Evolutionary conservation across 1,140 invertebrate species (phyloP), one percentile per base, ranked within the genome.

Genomic region (Ceratoteleas bidentatus): DNA sequence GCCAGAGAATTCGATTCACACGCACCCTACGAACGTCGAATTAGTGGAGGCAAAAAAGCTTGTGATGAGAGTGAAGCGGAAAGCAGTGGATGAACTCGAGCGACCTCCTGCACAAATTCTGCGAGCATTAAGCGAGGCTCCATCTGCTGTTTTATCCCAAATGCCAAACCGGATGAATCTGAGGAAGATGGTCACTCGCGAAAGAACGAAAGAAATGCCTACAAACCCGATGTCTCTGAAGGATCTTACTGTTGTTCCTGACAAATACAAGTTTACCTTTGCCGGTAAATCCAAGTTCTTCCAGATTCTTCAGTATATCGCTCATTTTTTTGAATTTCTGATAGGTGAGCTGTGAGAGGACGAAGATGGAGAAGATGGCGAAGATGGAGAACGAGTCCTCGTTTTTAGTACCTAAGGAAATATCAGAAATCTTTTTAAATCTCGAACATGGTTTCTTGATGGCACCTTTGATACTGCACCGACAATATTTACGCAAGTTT

Each of bases 231-330:
- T 40, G 11, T 14, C 54, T 6, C 40, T 57, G 10, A 6, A 57
- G 6, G 54, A 57, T 54, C 36, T 58, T 11, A 13, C 9, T 7
- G 47, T 11, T 6, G 33, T 60, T 47, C 57, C 57, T 5, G 57
- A 60, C 6, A 60, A 60, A 60, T 60, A 60, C 13, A 45, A 40
- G 47, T 32, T 40, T 60, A 60, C 57, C 43, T 10, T 32, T 5
- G 9, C 15, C 43, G 57, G 57, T 57, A 45, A 36, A 9, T 6
- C 4, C 9, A 36, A 6, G 9, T 36, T 36, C 9, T 36, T 36
- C n/a, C 9, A 36, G 4, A 36, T 36, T 36, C 10, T 54, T 54
- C 7, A 15, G 54, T 40, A 36, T 40, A 43, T 1, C 33, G 38
- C 43, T 57, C 43, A 16, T 57, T 5, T 8, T 57, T 14, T 57